Percentiles rank a stretch among this genome's conserved stretches.
These are phyloP conservation scores for Pelusios castaneus DNA, from an alignment of 2,113 vertebrate species.

Conservation along the genomic window DNA sequence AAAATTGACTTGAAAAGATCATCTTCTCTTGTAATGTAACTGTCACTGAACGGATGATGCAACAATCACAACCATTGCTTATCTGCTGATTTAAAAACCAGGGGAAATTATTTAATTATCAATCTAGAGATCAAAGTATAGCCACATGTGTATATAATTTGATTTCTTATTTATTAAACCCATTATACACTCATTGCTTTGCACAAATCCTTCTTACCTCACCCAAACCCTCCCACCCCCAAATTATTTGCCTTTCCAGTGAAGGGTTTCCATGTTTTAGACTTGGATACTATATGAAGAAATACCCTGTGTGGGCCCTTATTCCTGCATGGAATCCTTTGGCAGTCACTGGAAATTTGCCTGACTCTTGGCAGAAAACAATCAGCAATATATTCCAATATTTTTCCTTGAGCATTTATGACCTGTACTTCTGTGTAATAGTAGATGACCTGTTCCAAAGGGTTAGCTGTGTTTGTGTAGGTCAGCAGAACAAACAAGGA, in stretches of 20 bases:
- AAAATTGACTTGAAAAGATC: background rate
- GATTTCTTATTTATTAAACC: background rate
- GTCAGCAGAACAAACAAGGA: too few relatives aligned
- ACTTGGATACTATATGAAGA: background rate
- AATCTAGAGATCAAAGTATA: background rate
- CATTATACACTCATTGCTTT: background rate
- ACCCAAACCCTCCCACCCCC: too few relatives aligned
- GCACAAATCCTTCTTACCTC: background rate
- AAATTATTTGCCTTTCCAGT: background rate
- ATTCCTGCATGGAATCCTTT: background rate
- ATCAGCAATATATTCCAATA: background rate
- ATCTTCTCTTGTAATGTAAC: background rate
- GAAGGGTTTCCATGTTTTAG: background rate
- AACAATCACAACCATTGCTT: background rate
- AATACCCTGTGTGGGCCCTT: background rate
- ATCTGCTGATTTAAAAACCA: background rate
- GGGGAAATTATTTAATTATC: background rate
- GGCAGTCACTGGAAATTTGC: background rate
- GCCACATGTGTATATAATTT: background rate
- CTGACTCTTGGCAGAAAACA: background rate
- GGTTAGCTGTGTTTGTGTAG: too few relatives aligned
- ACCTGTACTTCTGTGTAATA: background rate
- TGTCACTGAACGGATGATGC: background rate
- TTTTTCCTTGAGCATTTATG: background rate
- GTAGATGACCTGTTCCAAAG: too few relatives aligned